phyloP scores from a whole-genome alignment of 2,113 vertebrate genomes.

The Camarhynchus parvulus region DNA sequence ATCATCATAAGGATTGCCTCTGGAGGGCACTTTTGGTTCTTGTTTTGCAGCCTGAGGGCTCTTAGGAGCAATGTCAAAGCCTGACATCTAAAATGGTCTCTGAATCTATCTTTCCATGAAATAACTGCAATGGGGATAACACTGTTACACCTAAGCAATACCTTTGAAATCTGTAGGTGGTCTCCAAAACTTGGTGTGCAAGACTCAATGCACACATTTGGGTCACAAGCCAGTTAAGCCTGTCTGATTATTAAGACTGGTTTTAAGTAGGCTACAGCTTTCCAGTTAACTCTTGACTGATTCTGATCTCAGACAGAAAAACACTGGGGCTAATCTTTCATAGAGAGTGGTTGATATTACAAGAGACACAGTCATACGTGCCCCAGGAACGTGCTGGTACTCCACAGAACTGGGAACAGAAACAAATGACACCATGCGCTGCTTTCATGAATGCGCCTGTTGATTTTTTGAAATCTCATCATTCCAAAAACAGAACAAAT shows the following conservation, averaged over 20 bases:
- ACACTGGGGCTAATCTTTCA: background rate
- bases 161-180: background rate
- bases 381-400: background rate
- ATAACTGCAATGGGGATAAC: background rate
- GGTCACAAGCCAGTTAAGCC: background rate
- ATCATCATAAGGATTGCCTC: background rate
- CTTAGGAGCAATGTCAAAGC: background rate
- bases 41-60: background rate
- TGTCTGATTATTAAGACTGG: background rate
- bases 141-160: background rate
- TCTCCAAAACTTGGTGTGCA: background rate
- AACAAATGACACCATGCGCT: constrained; percentile 21
- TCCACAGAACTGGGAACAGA: background rate
- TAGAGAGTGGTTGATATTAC: background rate
- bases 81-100: background rate
- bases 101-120: background rate
- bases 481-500: constrained; percentile 9
- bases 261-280: background rate
- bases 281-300: background rate
- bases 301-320: background rate
- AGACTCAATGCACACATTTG: background rate
- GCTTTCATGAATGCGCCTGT: background rate
- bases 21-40: constrained; percentile 21
- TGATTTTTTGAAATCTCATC: constrained; percentile 10
- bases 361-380: background rate